These are phyloP conservation scores for Allacma fusca DNA, from an alignment of 2,888 invertebrate species.

Conservation along the genomic window DNA sequence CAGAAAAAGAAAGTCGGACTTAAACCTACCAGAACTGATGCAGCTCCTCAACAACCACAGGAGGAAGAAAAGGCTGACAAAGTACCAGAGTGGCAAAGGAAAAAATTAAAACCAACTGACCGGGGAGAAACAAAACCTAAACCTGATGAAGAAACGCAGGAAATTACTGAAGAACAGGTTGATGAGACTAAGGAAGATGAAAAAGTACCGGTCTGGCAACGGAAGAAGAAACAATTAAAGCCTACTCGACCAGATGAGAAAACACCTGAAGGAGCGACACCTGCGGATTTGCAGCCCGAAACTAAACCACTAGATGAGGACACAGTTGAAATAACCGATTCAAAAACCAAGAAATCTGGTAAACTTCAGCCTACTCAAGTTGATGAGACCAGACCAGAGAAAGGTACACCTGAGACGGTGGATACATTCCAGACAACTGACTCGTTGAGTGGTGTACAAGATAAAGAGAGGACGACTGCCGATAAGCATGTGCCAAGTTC, in stretches of 20 bases:
- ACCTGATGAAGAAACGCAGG: constrained; percentile 19
- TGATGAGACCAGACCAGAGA: background rate
- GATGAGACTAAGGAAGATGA: constrained; percentile 10
- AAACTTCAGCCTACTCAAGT: too few species aligned
- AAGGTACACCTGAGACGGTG: constrained; percentile 11
- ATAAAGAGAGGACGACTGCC: background rate
- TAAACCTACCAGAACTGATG: background rate
- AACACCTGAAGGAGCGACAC: background rate
- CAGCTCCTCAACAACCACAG: background rate
- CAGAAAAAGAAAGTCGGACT: background rate
- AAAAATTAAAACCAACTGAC: constrained; percentile 5
- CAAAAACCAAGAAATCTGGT: background rate
- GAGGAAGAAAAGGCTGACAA: constrained; percentile 3
- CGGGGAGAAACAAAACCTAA: constrained; percentile 17
- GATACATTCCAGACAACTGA: constrained; percentile 11
- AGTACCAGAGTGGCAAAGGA: constrained; percentile 40
- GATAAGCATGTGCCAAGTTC: background rate
- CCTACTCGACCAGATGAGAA: background rate
- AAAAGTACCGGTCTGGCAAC: constrained; percentile 27
- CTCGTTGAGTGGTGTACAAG: background rate
- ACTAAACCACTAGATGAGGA: background rate
- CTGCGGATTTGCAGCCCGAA: background rate
- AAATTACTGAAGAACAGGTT: background rate
- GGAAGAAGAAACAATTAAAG: constrained; percentile 38
- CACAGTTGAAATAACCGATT: background rate